These are phyloP conservation scores for Luperina nickerlii DNA, from an alignment of 2,888 invertebrate genomes.

Conservation along the genomic window DNA sequence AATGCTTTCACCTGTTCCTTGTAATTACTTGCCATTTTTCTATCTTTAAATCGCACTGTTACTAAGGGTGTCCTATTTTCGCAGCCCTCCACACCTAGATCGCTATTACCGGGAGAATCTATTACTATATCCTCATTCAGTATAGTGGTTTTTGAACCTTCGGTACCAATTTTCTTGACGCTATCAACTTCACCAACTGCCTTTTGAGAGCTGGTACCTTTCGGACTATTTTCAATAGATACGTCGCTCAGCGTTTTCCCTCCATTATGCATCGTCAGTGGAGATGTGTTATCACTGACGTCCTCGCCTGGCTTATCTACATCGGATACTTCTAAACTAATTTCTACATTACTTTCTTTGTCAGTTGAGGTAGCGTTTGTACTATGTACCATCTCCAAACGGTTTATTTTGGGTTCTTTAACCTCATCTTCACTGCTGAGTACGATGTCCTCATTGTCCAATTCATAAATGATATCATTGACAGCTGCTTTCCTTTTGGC, in stretches of 20 bases:
- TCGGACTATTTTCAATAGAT: slow-evolving; percentile 61
- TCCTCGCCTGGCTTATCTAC: slow-evolving; percentile 72
- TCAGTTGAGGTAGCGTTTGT: slow-evolving; percentile 62
- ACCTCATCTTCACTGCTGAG: slow-evolving; percentile 86
- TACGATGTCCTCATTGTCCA: slow-evolving; percentile 87
- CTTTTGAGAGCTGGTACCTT: slow-evolving; percentile 47
- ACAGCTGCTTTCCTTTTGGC: slow-evolving; percentile 85
- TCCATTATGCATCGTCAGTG: slow-evolving; percentile 77
- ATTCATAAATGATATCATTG: slow-evolving; percentile 88
- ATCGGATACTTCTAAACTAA: slow-evolving; percentile 59
- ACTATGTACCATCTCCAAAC: slow-evolving; percentile 68
- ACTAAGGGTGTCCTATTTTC: slow-evolving; percentile 85
- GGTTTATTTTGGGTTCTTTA: slow-evolving; percentile 81
- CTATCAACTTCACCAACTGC: slow-evolving; percentile 64
- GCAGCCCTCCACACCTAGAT: slow-evolving; percentile 81
- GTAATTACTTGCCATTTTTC: slow-evolving; percentile 83
- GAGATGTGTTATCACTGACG: slow-evolving; percentile 60
- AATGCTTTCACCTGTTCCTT: slow-evolving; percentile 86
- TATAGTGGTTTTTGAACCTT: slow-evolving; percentile 74
- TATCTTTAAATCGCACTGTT: slow-evolving; percentile 86
- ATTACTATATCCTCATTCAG: slow-evolving; percentile 81
- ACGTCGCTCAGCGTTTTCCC: slow-evolving; percentile 80
- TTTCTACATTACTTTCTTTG: slow-evolving; percentile 69
- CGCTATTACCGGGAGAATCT: slow-evolving; percentile 82
- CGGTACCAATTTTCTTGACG: slow-evolving; percentile 64